These are phyloP conservation scores for Pachydiplax longipennis DNA, from an alignment of 2,888 invertebrate species.

Conservation along the genomic window DNA sequence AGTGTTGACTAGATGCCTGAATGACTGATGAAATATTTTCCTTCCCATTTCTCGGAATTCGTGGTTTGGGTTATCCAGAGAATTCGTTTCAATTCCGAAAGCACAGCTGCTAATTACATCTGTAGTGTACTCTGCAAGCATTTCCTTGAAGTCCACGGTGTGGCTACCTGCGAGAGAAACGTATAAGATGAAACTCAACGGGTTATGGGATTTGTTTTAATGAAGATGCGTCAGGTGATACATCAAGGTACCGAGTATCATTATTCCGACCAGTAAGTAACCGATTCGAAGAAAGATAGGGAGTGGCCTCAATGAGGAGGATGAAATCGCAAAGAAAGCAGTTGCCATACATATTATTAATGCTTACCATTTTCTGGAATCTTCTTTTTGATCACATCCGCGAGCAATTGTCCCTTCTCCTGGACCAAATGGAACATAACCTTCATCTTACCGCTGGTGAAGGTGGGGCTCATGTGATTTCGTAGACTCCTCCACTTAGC, in stretches of 20 bases:
- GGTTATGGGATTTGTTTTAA: too few species aligned
- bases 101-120: conserved; percentile 70
- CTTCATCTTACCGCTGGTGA: conserved; percentile 55
- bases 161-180: too few species aligned
- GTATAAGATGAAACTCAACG: too few species aligned
- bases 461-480: conserved; percentile 54
- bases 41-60: conserved; percentile 63
- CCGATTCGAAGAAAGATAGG: too few species aligned
- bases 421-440: conserved; percentile 51
- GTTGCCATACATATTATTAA: neutral
- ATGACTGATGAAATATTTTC: neutral
- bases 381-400: conserved; percentile 30
- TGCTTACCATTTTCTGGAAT: neutral
- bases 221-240: too few species aligned
- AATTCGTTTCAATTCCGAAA: conserved; percentile 69
- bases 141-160: conserved; percentile 63
- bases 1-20: neutral
- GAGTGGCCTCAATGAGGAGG: too few species aligned
- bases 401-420: conserved; percentile 48
- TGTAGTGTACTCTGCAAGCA: conserved; percentile 68
- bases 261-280: too few species aligned
- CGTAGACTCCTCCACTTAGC: conserved; percentile 55
- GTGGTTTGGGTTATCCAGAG: conserved; percentile 64
- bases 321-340: neutral
- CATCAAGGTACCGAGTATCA: too few species aligned